Base-by-base conservation (phyloP, 2,797 vertebrate genomes). In the Sebastes oblongus region DNA sequence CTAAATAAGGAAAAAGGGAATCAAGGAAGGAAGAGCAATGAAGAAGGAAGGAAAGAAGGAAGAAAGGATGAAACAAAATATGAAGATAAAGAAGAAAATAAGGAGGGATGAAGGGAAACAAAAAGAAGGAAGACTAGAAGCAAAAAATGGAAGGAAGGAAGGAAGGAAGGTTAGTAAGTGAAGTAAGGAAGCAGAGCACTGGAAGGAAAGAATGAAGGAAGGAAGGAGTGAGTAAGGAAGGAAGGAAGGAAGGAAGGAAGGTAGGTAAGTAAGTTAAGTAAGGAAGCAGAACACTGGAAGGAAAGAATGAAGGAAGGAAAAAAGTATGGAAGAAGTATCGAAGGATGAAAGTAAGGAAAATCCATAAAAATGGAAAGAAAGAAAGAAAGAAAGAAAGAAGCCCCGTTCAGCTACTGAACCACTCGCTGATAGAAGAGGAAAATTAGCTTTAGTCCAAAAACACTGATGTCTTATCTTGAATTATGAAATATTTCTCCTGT, bases 381-480 rank as follows among this genome's bases (percentile, higher is more conserved):
- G 22, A 24, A 56, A 14, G 12, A 13, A 68, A 52, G 5, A 2
- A 10, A 32, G 7, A 5, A 62, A 55, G 12, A 13, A 14, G 9
- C 16, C 29, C 3, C 2, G 1, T 3, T 72, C 54, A 1, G 86
- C 70, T 80, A 61, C 76, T 60, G 77, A 68, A 52, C 13, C 29
- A 22, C 64, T 61, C 18, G 39, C 66, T 73, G 71, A 78, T 7
- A 7, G 5, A 84, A 68, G 29, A 52, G 1, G n/a, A 60, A 24
- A 72, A 34, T 8, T 16, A 85, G 74, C 72, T 77, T 74, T 20
- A 52, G 50, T 52, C 50, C 12, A 76, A 59, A 77, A 34, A 77
- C 52, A 16, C 60, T 54, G 68, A 75, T 65, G 74, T 69, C n/a
- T 81, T 29, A 52, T 72, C 70, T 75, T 42, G 29, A 64, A 59